phyloP scores from a whole-genome alignment of 2,113 vertebrate genomes.

The Galbula dea region DNA sequence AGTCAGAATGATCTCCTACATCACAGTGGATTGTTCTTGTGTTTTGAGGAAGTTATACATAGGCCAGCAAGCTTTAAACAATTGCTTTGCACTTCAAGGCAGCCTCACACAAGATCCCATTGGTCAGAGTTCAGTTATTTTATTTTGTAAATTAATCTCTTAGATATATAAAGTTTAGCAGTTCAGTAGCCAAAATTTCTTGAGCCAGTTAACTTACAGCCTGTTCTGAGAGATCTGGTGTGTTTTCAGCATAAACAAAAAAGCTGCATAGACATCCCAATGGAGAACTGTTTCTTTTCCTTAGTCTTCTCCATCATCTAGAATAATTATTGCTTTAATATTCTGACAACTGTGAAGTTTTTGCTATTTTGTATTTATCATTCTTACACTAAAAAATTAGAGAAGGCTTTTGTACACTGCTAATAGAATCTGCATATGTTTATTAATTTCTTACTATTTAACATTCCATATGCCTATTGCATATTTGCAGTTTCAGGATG shows the following conservation, averaged over 20 bases:
- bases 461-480: not conserved
- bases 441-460: not conserved
- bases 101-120: not conserved
- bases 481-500: not conserved
- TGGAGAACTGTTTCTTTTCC: not conserved
- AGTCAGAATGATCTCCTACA: not conserved
- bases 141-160: not conserved
- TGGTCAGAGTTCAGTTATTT: not conserved
- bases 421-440: not conserved
- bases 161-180: not conserved
- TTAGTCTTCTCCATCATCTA: not conserved
- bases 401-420: not conserved
- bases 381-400: not conserved
- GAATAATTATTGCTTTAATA: not conserved
- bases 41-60: not conserved
- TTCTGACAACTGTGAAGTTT: not conserved
- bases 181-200: not conserved
- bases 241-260: conserved; percentile 24
- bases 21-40: not conserved
- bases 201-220: not conserved
- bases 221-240: not conserved
- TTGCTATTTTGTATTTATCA: not conserved
- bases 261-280: not conserved
- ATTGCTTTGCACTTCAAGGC: not conserved
- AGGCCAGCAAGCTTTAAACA: not conserved